phyloP scores from a whole-genome alignment of 2,113 vertebrate genomes.

The Chascanopsetta lugubris region DNA sequence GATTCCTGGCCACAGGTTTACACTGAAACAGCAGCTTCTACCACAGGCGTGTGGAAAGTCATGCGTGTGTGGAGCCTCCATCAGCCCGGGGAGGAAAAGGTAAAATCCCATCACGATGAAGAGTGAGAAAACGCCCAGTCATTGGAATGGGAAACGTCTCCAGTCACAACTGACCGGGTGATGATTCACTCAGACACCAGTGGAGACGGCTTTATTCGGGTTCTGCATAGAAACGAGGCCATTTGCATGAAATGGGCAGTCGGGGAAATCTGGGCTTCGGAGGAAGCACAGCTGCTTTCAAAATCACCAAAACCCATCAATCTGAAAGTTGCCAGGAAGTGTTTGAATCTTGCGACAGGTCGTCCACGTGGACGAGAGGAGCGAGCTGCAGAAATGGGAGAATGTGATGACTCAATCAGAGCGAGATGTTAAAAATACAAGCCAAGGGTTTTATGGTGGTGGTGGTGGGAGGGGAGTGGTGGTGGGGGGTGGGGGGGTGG shows the following conservation, averaged over 20 bases:
- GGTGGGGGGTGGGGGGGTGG: neutral
- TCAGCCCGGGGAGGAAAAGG: no score
- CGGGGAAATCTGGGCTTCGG: neutral
- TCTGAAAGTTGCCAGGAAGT: neutral
- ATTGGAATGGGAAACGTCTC: neutral
- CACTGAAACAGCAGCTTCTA: no score
- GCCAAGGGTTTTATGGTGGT: neutral
- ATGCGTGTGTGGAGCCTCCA: no score
- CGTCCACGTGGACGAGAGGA: neutral
- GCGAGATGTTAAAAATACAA: neutral
- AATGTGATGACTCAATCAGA: neutral
- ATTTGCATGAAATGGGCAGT: neutral
- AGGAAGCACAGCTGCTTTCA: neutral
- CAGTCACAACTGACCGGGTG: neutral
- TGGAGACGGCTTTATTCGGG: neutral
- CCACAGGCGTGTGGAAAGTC: no score
- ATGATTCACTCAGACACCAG: neutral
- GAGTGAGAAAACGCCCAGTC: neutral
- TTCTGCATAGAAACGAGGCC: neutral
- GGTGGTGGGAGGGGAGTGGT: neutral
- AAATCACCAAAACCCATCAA: slow-evolving; percentile 14
- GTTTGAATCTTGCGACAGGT: neutral
- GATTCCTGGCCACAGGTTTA: no score
- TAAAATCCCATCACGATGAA: neutral
- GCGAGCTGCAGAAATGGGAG: slow-evolving; percentile 1